Conservation (phyloP, 1,140 invertebrate species). For the Helicorthomorpha holstii region DNA sequence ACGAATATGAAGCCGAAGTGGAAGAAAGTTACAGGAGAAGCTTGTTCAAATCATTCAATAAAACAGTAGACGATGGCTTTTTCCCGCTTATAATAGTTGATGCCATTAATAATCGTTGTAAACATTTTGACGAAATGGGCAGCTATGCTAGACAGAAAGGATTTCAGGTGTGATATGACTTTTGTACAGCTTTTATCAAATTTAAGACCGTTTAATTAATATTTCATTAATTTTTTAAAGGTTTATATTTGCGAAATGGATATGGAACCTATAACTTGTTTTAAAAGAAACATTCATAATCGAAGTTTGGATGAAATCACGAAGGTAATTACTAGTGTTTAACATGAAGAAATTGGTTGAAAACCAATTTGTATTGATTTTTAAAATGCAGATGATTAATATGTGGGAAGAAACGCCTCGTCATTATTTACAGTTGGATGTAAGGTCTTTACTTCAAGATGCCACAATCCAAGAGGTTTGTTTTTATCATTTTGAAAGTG, state of each 20-base stretch:
- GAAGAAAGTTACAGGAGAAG: constrained; percentile 64
- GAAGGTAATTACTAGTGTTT: constrained; percentile 27
- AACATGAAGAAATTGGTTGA: not conserved
- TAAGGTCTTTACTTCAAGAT: constrained; percentile 62
- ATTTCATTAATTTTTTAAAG: constrained; percentile 29
- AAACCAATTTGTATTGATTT: not conserved
- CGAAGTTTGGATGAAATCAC: constrained; percentile 60
- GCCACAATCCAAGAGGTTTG: constrained; percentile 47
- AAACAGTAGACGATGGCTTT: constrained; percentile 75
- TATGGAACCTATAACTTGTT: constrained; percentile 53
- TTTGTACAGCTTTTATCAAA: not conserved
- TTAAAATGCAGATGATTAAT: constrained; percentile 35
- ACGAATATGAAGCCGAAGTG: constrained; percentile 74
- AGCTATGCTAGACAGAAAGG: constrained; percentile 68
- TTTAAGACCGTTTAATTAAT: constrained; percentile 1
- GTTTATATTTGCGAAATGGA: constrained; percentile 78
- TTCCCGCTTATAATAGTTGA: constrained; percentile 88
- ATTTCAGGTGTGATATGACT: constrained; percentile 51
- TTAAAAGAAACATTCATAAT: constrained; percentile 67
- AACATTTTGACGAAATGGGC: constrained; percentile 67
- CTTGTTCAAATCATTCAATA: constrained; percentile 77
- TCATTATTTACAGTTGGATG: constrained; percentile 45
- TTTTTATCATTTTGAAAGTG: not conserved
- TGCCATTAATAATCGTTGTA: constrained; percentile 52
- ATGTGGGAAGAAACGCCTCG: constrained; percentile 62